Conservation (phyloP, 2,888 invertebrate genomes). For the Saturnia pavonia region DNA sequence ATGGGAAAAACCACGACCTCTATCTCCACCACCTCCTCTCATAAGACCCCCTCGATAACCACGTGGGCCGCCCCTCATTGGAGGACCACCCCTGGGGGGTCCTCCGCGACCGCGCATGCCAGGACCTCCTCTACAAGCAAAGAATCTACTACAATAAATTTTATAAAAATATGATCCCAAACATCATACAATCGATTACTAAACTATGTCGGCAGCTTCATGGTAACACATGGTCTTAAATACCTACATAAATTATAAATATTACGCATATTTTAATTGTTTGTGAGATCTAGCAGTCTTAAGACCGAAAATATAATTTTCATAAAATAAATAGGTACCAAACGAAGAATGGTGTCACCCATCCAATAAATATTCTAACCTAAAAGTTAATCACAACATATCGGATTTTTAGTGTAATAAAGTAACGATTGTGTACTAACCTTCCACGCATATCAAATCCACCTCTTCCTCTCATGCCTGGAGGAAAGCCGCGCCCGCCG, state of each 20-base stretch:
- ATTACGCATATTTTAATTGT: no score
- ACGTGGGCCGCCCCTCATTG: constrained; percentile 65
- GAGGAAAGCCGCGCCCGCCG: constrained; percentile 72
- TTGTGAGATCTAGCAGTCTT: neutral
- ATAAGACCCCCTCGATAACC: constrained; percentile 72
- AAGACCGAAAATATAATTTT: neutral
- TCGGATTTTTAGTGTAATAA: neutral
- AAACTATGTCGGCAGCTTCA: no score
- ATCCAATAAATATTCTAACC: neutral
- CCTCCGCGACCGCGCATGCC: constrained; percentile 73
- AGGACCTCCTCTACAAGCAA: constrained; percentile 54
- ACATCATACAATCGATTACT: neutral
- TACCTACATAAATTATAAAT: no score
- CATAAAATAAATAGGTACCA: no score
- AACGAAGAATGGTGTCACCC: neutral
- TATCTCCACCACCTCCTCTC: constrained; percentile 72
- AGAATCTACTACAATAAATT: constrained; percentile 4
- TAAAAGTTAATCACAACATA: neutral
- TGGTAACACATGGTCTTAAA: no score
- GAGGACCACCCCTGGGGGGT: constrained; percentile 57
- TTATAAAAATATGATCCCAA: neutral
- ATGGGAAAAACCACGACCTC: constrained; percentile 67
- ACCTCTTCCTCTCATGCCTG: constrained; percentile 66
- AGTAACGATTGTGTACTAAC: constrained; percentile 41
- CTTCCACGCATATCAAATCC: constrained; percentile 76